Base-by-base conservation (phyloP, 2,888 invertebrate genomes). In the Clistopyga incitator region DNA sequence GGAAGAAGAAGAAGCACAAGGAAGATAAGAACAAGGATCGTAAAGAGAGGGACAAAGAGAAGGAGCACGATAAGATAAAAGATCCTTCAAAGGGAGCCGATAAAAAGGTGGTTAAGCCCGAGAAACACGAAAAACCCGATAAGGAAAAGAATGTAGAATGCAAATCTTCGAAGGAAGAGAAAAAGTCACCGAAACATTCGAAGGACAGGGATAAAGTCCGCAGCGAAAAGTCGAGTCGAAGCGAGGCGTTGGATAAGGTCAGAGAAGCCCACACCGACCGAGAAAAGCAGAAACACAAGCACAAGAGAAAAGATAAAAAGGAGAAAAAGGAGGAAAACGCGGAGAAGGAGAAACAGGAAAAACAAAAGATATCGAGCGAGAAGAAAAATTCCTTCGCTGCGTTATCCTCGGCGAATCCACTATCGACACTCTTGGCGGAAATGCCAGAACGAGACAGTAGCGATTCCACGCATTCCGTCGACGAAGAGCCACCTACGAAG, bases 311-410 rank as follows among this genome's bases (percentile, higher is more conserved):
- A 84, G 94, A 95, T 15, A 93, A 92, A 86, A 96, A 96, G 88
- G 96, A 95, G 89, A 94, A 94, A 76, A 94, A 95, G 89, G 96
- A 96, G 20, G 95, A 95, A 88, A 95, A 95, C 65, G 95, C 95
- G 88, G 95, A 95, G 65, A 95, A 95, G 87, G 95, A 95, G 42
- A 92, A 90, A 56, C 92, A 92, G 20, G 93, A 93, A 11, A 92
- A 92, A 61, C 90, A 91, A 13, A 93, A 93, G 52, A 89, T 88
- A 13, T 83, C 88, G n/a, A 82, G 20, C 6, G 92, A 90, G 10
- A 93, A 92, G 72, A 89, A 89, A 71, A 88, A 86, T 64, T 85
- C 86, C 42, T 84, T 86, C 42, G 87, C 81, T 34, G 82, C 81
- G 50, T 87, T 70, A 20, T 93, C 15, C 93, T 94, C 93, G 54